phyloP scores from a whole-genome alignment of 2,888 invertebrate species.

The Mantis religiosa region DNA sequence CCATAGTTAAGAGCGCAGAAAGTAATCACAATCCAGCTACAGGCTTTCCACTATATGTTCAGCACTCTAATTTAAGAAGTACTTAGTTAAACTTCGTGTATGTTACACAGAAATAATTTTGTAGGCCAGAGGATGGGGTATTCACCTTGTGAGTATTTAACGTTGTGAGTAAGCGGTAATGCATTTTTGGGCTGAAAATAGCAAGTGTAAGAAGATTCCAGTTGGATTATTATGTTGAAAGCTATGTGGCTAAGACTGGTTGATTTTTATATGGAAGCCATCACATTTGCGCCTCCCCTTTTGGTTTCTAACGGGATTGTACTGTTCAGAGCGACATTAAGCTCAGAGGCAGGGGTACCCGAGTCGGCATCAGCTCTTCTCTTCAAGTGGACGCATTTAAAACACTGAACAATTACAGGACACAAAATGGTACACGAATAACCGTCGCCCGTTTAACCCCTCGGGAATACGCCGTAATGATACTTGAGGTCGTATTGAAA shows the following conservation, averaged over 20 bases:
- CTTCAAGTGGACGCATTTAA: not conserved
- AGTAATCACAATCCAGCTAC: no score
- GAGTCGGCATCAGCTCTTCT: not conserved
- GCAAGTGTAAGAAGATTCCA: not conserved
- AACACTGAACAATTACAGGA: slow-evolving; percentile 6
- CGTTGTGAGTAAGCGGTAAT: not conserved
- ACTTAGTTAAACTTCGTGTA: no score
- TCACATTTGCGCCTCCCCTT: not conserved
- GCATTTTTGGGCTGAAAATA: not conserved
- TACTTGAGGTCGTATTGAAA: not conserved
- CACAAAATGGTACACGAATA: not conserved
- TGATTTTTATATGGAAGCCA: not conserved
- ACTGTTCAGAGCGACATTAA: not conserved
- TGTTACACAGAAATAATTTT: not conserved
- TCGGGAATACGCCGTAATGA: not conserved
- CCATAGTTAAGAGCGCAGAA: no score
- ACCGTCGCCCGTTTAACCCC: slow-evolving; percentile 1
- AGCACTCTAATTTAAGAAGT: no score
- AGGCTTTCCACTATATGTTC: no score
- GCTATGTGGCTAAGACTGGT: not conserved
- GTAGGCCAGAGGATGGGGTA: not conserved
- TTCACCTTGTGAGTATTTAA: not conserved
- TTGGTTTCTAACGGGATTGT: not conserved
- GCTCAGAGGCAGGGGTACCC: not conserved
- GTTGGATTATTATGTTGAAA: not conserved